Evolutionary conservation across 2,113 vertebrate species (phyloP).

Genomic region (Cathartes aura): DNA sequence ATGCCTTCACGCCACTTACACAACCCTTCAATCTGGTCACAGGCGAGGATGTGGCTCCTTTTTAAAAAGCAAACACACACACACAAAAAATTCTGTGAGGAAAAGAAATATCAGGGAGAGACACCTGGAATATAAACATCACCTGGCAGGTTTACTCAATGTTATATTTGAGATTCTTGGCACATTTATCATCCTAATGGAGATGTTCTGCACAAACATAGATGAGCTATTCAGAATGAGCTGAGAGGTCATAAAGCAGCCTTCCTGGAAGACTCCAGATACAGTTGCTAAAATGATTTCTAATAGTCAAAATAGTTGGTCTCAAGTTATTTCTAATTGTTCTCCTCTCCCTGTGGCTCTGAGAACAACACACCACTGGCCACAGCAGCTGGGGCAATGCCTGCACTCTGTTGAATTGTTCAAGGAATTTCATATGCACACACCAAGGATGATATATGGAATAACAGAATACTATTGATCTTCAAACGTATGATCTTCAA

Average conservation of each 20-base stretch:
- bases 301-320: not conserved
- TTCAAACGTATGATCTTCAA: not conserved
- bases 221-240: not conserved
- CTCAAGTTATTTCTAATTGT: not conserved
- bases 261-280: not conserved
- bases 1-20: not conserved
- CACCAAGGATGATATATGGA: not conserved
- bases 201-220: not conserved
- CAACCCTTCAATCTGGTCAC: not conserved
- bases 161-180: not conserved
- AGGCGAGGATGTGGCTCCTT: not conserved
- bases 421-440: not conserved
- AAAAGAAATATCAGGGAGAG: not conserved
- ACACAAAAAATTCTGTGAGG: not conserved
- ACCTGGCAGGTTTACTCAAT: not conserved
- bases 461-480: not conserved
- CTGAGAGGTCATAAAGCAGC: not conserved
- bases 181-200: not conserved
- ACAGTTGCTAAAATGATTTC: not conserved
- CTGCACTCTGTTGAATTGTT: not conserved
- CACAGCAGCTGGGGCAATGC: not conserved
- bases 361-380: not conserved
- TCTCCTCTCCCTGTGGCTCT: not conserved
- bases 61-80: not conserved
- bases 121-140: not conserved